phyloP scores from a whole-genome alignment of 2,888 invertebrate species.

The Polietes domitor region DNA sequence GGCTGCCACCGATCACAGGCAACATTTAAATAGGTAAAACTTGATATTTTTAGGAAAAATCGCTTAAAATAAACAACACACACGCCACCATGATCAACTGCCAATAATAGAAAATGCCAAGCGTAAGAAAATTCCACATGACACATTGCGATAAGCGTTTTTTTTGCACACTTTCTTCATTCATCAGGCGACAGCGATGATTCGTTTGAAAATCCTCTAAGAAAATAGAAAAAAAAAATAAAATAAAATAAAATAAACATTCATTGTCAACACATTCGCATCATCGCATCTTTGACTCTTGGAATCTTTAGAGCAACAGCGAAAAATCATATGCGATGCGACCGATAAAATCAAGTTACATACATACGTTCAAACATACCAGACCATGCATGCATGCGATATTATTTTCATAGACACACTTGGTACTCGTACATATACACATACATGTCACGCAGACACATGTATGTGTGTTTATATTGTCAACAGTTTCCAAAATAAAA shows the following conservation, averaged over 20 bases:
- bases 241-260: conserved; percentile 12
- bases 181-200: background rate
- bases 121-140: background rate
- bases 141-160: background rate
- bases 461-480: conserved; percentile 15
- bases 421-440: background rate
- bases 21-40: too few relatives aligned
- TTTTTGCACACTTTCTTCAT: background rate
- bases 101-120: background rate
- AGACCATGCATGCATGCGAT: background rate
- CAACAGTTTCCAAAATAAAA: conserved; percentile 20
- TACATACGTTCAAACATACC: background rate
- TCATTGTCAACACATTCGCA: conserved; percentile 6
- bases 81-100: background rate
- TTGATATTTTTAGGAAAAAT: background rate
- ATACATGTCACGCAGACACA: background rate
- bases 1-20: too few relatives aligned
- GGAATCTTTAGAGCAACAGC: conserved; percentile 9
- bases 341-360: background rate
- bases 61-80: background rate
- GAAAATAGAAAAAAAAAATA: background rate
- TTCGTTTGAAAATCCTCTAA: conserved; percentile 1
- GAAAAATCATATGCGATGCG: background rate
- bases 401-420: background rate
- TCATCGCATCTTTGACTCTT: background rate